phyloP scores from a whole-genome alignment of 2,113 vertebrate species.

The Tricholaema leucomelas region DNA sequence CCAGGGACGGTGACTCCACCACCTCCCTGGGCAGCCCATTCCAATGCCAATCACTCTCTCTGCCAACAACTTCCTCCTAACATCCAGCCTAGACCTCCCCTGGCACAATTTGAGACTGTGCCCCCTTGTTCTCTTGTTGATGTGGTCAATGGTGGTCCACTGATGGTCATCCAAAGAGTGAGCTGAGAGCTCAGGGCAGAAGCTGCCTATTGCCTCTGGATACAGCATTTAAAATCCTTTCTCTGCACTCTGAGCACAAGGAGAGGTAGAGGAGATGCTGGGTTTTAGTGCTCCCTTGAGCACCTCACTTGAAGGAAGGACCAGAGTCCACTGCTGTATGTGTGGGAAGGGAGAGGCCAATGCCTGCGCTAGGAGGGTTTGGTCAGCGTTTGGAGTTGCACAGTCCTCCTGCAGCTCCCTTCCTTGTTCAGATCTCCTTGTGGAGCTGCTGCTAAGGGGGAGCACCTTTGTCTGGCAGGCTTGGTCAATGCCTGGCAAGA shows the following conservation, averaged over 20 bases:
- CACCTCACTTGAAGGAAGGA: neutral
- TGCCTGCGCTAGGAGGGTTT: no score
- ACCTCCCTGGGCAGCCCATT: no score
- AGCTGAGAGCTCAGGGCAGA: neutral
- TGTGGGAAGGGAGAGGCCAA: neutral
- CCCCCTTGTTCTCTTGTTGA: no score
- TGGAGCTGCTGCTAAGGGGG: neutral
- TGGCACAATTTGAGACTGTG: no score
- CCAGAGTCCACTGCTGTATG: rapidly evolving
- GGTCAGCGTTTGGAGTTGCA: neutral
- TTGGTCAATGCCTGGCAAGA: rapidly evolving
- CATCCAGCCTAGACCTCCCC: no score
- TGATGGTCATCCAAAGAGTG: neutral
- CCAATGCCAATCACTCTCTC: no score
- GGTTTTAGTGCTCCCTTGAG: neutral
- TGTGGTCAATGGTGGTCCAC: neutral
- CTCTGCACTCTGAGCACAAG: neutral
- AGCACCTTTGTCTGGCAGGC: neutral
- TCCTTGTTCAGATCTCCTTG: rapidly evolving
- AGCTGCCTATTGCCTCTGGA: neutral
- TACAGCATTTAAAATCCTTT: neutral
- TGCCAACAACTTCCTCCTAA: no score
- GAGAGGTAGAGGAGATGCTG: neutral
- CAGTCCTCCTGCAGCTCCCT: neutral
- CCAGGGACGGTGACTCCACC: no score